Percentiles rank a stretch among this genome's conserved stretches.
phyloP scores from a whole-genome alignment of 2,113 vertebrate genomes.

The Genyomyrus donnyi region DNA sequence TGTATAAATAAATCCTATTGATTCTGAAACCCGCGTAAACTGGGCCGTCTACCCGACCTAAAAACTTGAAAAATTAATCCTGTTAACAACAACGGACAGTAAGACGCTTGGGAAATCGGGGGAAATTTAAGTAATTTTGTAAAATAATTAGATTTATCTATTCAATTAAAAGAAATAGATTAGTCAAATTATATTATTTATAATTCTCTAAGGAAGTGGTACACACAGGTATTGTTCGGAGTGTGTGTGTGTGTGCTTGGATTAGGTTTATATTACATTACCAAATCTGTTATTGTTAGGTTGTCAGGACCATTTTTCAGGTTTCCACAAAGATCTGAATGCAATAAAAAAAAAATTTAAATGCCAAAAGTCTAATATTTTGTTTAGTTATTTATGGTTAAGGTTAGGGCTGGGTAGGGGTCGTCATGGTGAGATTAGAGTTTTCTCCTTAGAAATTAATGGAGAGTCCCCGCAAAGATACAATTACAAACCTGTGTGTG shows the following conservation, averaged over 20 bases:
- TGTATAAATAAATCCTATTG: not conserved
- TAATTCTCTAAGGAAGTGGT: not conserved
- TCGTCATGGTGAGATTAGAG: no score
- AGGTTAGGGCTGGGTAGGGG: no score
- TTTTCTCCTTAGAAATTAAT: no score
- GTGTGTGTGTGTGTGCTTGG: not conserved
- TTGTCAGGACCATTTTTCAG: no score
- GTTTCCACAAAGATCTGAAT: no score
- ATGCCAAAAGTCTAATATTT: no score
- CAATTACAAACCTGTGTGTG: no score
- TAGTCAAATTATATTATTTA: not conserved
- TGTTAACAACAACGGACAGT: not conserved
- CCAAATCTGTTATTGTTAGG: no score
- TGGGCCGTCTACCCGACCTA: slow-evolving; percentile 5
- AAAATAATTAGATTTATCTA: not conserved
- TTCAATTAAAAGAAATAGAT: not conserved
- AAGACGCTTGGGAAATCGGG: not conserved
- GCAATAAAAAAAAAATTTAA: no score
- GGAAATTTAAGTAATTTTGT: not conserved
- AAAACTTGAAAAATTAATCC: slow-evolving; percentile 2
- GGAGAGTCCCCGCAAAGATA: no score
- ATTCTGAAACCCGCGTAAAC: not conserved
- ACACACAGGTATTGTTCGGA: not conserved
- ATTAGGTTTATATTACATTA: no score
- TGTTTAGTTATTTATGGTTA: no score